A percentile compares a stretch with the other conserved stretches of the same genome.
These are phyloP conservation scores for Saturnia japonica DNA, from an alignment of 2,888 invertebrate genomes.

Conservation along the genomic window DNA sequence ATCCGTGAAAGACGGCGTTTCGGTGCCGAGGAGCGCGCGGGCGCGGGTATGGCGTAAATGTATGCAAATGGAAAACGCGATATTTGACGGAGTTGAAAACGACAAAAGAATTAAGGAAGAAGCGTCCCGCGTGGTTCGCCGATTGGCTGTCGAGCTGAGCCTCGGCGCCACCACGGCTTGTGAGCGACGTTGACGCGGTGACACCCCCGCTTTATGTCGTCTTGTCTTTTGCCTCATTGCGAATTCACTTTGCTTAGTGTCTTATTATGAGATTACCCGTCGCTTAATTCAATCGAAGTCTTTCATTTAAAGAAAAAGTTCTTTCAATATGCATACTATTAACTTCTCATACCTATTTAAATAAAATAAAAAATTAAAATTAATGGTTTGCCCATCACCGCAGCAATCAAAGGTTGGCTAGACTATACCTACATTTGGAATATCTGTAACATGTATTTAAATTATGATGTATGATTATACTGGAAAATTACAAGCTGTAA, in stretches of 20 bases:
- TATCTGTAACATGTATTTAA: not conserved
- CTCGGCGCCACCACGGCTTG: slow-evolving; percentile 19
- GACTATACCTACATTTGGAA: not conserved
- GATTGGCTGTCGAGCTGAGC: slow-evolving; percentile 20
- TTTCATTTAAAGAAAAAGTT: slow-evolving; percentile 43
- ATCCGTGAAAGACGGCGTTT: slow-evolving; percentile 76
- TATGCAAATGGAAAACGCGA: slow-evolving; percentile 78
- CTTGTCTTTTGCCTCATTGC: slow-evolving; percentile 44
- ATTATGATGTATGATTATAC: slow-evolving; percentile 3
- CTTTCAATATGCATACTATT: not conserved
- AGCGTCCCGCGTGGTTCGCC: slow-evolving; percentile 29
- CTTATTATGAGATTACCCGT: slow-evolving; percentile 68
- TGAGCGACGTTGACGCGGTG: slow-evolving; percentile 45
- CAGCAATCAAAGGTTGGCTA: not conserved
- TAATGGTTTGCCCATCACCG: slow-evolving; percentile 3
- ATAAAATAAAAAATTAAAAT: not conserved
- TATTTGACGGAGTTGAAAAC: slow-evolving; percentile 79
- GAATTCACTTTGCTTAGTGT: slow-evolving; percentile 70
- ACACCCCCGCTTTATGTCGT: slow-evolving; percentile 41
- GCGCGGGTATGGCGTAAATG: slow-evolving; percentile 66
- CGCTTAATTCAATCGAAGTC: slow-evolving; percentile 49
- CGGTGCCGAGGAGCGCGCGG: slow-evolving; percentile 44
- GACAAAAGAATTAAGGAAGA: slow-evolving; percentile 77
- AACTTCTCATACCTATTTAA: not conserved
- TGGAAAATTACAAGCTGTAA: slow-evolving; percentile 4